Conservation (phyloP, 2,888 invertebrate species). For the Yponomeuta malinellus region DNA sequence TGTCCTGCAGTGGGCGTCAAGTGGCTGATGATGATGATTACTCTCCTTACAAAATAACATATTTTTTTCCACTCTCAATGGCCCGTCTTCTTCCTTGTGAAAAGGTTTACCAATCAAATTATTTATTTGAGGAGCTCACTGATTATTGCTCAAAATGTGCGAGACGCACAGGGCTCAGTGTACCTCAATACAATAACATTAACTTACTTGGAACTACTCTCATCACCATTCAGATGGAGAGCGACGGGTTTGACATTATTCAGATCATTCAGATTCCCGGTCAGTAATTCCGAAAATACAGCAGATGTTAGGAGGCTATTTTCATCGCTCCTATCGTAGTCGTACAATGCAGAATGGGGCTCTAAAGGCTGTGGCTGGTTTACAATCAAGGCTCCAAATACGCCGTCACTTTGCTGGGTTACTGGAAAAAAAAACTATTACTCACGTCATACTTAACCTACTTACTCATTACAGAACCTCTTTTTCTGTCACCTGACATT, state of each 20-base stretch:
- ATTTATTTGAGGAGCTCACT: too few species aligned
- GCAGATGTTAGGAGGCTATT: slow-evolving; percentile 66
- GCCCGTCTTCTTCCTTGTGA: too few species aligned
- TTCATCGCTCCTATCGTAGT: slow-evolving; percentile 61
- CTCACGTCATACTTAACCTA: background rate
- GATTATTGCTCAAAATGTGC: too few species aligned
- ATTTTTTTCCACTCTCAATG: too few species aligned
- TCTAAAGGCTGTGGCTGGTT: slow-evolving; percentile 65
- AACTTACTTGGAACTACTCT: slow-evolving; percentile 50
- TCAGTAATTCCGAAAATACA: slow-evolving; percentile 71
- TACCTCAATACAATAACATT: background rate
- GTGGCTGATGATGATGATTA: too few species aligned
- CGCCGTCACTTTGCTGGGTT: slow-evolving; percentile 75
- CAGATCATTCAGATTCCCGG: slow-evolving; percentile 64
- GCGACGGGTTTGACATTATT: slow-evolving; percentile 53
- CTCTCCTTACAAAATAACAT: too few species aligned
- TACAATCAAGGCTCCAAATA: slow-evolving; percentile 75
- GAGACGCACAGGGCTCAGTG: background rate
- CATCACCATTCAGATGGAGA: slow-evolving; percentile 47
- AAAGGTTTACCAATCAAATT: too few species aligned
- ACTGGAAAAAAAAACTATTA: slow-evolving; percentile 49
- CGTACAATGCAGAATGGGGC: slow-evolving; percentile 54
- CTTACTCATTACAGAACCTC: too few species aligned
- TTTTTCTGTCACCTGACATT: too few species aligned
- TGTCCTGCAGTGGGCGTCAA: too few species aligned